Evolutionary conservation across 2,797 vertebrate species (phyloP).

Genomic region (Anomalospiza imberbis): DNA sequence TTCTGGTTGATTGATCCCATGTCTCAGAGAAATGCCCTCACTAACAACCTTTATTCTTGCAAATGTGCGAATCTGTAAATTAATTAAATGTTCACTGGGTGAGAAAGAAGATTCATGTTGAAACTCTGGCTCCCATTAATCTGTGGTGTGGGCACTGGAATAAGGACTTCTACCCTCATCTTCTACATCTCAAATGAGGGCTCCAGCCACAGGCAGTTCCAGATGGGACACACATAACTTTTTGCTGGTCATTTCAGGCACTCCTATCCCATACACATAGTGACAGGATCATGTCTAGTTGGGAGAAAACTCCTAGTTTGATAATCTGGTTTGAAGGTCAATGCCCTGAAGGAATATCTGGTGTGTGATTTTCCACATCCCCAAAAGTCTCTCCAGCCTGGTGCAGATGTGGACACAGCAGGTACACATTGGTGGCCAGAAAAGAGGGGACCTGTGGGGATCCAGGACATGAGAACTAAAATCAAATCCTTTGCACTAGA

Average conservation of each 20-base stretch:
- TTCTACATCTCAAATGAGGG: neutral
- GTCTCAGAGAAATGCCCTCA: neutral
- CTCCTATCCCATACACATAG: neutral
- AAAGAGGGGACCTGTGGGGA: neutral
- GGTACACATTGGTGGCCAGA: neutral
- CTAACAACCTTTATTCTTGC: conserved; percentile 16
- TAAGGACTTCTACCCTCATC: neutral
- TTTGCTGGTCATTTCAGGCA: neutral
- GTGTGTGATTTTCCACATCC: neutral
- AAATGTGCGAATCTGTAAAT: neutral
- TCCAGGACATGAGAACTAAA: neutral
- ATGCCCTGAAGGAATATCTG: neutral
- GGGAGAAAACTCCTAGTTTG: neutral
- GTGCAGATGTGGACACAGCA: neutral
- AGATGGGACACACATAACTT: neutral
- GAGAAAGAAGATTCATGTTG: neutral
- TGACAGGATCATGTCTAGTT: rapidly evolving
- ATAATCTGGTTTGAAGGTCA: neutral
- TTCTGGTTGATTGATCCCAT: conserved; percentile 23
- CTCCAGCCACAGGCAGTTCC: neutral
- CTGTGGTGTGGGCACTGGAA: neutral
- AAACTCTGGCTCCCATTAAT: neutral
- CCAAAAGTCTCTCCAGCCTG: neutral
- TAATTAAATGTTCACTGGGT: neutral
- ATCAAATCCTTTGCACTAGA: neutral